Conservation (phyloP, 1,140 invertebrate species). For the Parasteatoda tepidariorum region DNA sequence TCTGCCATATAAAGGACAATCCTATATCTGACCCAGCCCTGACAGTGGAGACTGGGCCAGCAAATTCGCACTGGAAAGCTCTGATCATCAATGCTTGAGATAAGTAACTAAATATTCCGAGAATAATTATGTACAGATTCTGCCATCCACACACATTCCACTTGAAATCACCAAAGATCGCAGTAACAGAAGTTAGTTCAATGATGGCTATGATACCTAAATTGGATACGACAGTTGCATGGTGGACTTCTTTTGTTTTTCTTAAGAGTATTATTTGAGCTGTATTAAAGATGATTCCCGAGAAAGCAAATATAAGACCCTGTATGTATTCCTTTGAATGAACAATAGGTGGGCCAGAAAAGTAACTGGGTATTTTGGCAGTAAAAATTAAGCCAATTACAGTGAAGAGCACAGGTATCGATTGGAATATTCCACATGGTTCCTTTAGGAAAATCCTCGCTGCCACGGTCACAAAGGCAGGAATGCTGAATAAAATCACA, state of each 20-base stretch:
- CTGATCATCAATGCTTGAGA: slow-evolving; percentile 88
- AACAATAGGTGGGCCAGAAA: slow-evolving; percentile 43
- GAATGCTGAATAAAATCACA: slow-evolving; percentile 90
- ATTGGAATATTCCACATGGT: slow-evolving; percentile 86
- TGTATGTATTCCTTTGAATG: slow-evolving; percentile 67
- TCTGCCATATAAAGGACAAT: slow-evolving; percentile 91
- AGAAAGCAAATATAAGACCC: slow-evolving; percentile 84
- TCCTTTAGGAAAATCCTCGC: slow-evolving; percentile 89
- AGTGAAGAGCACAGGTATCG: slow-evolving; percentile 83
- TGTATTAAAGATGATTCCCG: slow-evolving; percentile 87
- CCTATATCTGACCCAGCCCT: slow-evolving; percentile 86
- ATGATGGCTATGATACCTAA: slow-evolving; percentile 87
- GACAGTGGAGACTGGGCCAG: slow-evolving; percentile 88
- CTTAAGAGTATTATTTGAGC: slow-evolving; percentile 87
- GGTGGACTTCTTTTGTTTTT: slow-evolving; percentile 86
- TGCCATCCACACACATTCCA: slow-evolving; percentile 83
- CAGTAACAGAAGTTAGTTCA: slow-evolving; percentile 81
- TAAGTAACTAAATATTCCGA: slow-evolving; percentile 87
- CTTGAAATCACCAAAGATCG: slow-evolving; percentile 81
- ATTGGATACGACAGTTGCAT: slow-evolving; percentile 91
- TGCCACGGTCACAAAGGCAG: slow-evolving; percentile 92
- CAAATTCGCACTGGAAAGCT: slow-evolving; percentile 88
- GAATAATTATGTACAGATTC: slow-evolving; percentile 80
- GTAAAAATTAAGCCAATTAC: slow-evolving; percentile 88
- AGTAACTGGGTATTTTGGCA: slow-evolving; percentile 74